These are phyloP conservation scores for Arrhopalites spinosus DNA, from an alignment of 2,888 invertebrate genomes.

Conservation along the genomic window DNA sequence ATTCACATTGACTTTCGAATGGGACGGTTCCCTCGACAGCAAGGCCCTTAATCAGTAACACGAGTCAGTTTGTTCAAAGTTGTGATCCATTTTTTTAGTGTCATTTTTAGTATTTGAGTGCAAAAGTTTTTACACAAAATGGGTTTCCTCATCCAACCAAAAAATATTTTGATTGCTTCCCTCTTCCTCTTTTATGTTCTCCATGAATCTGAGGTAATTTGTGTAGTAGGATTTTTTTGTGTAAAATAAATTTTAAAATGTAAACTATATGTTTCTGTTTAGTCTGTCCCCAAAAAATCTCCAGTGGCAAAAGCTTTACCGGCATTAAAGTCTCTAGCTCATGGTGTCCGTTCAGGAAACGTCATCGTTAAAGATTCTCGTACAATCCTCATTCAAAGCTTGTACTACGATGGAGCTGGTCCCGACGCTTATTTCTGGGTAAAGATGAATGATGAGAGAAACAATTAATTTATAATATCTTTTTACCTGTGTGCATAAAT, in stretches of 20 bases:
- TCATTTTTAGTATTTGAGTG: neutral
- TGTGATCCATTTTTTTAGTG: neutral
- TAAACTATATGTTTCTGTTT: neutral
- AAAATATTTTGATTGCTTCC: conserved; percentile 22
- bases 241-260: neutral
- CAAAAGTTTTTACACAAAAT: too few relatives aligned
- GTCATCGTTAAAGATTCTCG: conserved; percentile 88
- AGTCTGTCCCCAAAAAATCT: conserved; percentile 57
- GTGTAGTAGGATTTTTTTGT: neutral
- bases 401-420: conserved; percentile 86
- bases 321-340: conserved; percentile 83
- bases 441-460: too few relatives aligned
- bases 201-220: conserved; percentile 18
- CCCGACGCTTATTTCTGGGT: conserved; percentile 84
- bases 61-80: neutral
- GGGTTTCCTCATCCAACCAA: conserved; percentile 12
- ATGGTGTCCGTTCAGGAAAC: conserved; percentile 86
- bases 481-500: too few relatives aligned
- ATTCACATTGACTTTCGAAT: conserved; percentile 27
- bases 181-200: conserved; percentile 17
- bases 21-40: conserved; percentile 14
- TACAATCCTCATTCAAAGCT: conserved; percentile 88
- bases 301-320: conserved; percentile 81
- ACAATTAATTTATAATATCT: too few relatives aligned
- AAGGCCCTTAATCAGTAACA: too few relatives aligned